Evolutionary conservation across 2,888 invertebrate species (phyloP), one percentile per base, ranked within the genome.

Genomic region (Ganaspis brasiliensis): DNA sequence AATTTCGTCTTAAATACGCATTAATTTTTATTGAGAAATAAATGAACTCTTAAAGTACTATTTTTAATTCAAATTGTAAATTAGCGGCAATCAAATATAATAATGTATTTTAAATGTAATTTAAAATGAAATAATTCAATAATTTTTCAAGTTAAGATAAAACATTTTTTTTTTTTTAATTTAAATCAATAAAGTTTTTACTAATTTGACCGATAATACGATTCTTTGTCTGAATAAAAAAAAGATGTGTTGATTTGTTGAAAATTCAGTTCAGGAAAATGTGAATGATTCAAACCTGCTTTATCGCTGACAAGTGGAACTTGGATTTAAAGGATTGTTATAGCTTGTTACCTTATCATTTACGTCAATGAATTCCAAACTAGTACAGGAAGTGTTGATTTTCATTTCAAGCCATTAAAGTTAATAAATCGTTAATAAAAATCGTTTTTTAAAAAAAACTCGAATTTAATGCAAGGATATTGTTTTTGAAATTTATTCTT

Each of bases 321-420:
- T 40, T 24, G 24, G 24, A 63, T 63, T 63, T 63, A 24, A 24
- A 63, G 24, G n/a, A 45, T 45, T 63, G 24, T 63, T 63, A 24
- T 12, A 37, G 37, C 40, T 63, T 21, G 21, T 45, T 63, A 14
- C 24, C 63, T 45, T 63, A 63, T 63, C 63, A 63, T 45, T 21
- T 24, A 63, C 40, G 63, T 24, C 40, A 63, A 63, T 40, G 40
- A 63, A 63, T 63, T 63, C 9, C 40, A 45, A 40, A 63, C 21
- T 24, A 2, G 40, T 37, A 19, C 16, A 52, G 52, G 40, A 40
- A 40, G 40, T 40, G 16, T 63, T 40, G 2, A 40, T 45, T 63
- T 63, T 63, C 21, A 45, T 63, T 45, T 45, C 12, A 37, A 5
- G 12, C 3, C 19, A 37, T 24, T 40, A 8, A 14, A 63, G 19